A percentile compares a stretch with the other conserved stretches of the same genome.
phyloP scores from a whole-genome alignment of 1,140 invertebrate genomes.

The Chionoecetes opilio region DNA sequence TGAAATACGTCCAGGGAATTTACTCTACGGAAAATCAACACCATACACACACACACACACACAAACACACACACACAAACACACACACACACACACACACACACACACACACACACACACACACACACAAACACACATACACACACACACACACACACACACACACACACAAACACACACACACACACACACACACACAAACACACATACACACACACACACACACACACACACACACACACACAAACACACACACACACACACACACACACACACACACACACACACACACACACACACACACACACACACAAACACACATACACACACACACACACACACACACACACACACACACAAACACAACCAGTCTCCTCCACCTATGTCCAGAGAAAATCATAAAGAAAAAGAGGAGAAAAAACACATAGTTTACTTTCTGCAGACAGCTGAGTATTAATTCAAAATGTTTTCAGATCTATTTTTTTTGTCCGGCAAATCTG shows the following conservation, averaged over 20 bases:
- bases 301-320: neutral
- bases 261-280: constrained; percentile 23
- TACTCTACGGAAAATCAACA: no score
- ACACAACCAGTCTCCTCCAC: constrained; percentile 13
- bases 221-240: constrained; percentile 17
- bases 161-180: constrained; percentile 17
- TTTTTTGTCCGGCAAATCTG: neutral
- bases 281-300: constrained; percentile 14
- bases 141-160: neutral
- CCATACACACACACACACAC: no score
- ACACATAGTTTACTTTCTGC: neutral
- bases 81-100: constrained; percentile 17
- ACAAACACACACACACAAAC: no score
- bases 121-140: neutral
- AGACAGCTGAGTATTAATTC: constrained; percentile 8
- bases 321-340: constrained; percentile 14
- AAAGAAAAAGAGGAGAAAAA: neutral
- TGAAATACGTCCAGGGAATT: no score
- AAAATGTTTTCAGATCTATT: neutral
- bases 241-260: constrained; percentile 2
- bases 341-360: neutral
- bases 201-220: neutral
- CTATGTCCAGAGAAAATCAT: neutral
- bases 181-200: constrained; percentile 11
- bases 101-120: constrained; percentile 14